Evolutionary conservation across 2,113 vertebrate genomes (phyloP), one percentile per base, ranked within the genome.

Genomic region (Hypanus sabinus): DNA sequence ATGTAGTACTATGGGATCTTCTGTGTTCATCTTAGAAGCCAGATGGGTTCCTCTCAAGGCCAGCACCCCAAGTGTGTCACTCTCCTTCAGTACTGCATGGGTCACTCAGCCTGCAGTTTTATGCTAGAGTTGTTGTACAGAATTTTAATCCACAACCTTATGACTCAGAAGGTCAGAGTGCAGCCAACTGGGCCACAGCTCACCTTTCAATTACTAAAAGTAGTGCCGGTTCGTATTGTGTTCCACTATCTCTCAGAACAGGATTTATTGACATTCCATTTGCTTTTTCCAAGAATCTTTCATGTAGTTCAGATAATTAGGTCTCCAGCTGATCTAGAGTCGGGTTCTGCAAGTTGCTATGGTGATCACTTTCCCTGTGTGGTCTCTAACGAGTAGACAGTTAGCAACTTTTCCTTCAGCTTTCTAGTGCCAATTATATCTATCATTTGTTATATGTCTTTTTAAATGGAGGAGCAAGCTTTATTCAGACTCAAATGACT

Each of bases 281-380:
- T 79, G n/a, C 33, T 79, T 33, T 36, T 36, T 79, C 27, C 60
- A 27, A 83, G 20, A 62, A 60, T 65, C 85, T 88, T 88, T 88
- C 57, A 33, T 33, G 12, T 88, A n/a, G 57, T 16, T 30, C n/a
- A 88, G 57, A 65, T 88, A 88, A 88, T 65, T 88, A 16, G 10
- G 85, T 62, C 30, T 88, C 55, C 60, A 33, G 57, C 85, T 33
- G 57, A 88, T 88, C 62, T 88, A 27, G 30, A 88, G 57, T 65
- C 57, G n/a, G 30, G 85, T 88, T 88, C 85, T 88, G 85, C 85
- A 88, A 65, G 85, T 88, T 62, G 85, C 85, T 88, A 65, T 88
- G 85, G 60, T 88, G 85, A 88, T 65, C 57, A 16, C 11, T 30
- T 65, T n/a, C 30, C 65, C 55, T 87, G 12, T 88, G 57, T 88